Evolutionary conservation across 1,140 invertebrate genomes (phyloP).

Genomic region (Limonius californicus): DNA sequence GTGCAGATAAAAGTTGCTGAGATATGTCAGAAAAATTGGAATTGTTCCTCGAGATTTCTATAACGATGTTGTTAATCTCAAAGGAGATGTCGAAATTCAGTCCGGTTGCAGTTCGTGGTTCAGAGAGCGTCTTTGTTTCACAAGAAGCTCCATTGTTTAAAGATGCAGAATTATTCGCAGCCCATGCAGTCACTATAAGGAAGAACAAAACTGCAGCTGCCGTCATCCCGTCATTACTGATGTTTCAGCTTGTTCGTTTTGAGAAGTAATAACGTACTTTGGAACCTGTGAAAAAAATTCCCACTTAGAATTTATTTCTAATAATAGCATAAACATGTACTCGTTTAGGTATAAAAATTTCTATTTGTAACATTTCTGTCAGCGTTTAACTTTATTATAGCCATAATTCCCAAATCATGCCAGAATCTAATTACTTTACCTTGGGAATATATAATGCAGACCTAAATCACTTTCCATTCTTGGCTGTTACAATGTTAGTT

Average conservation of each 20-base stretch:
- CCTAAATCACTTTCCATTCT: too few species aligned
- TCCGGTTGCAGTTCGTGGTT: constrained; percentile 13
- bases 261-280: too few species aligned
- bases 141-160: background rate
- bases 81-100: constrained; percentile 17
- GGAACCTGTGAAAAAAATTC: too few species aligned
- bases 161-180: background rate
- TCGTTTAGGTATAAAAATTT: too few species aligned
- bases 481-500: too few species aligned
- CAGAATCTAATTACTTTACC: too few species aligned
- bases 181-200: background rate
- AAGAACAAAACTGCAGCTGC: constrained; percentile 12
- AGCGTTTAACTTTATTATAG: too few species aligned
- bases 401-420: too few species aligned
- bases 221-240: constrained; percentile 22
- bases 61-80: constrained; percentile 1
- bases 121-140: constrained; percentile 8
- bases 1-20: constrained; percentile 2
- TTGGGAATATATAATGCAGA: too few species aligned
- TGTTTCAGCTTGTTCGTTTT: constrained; percentile 5
- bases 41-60: constrained; percentile 1
- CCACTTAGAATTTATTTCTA: too few species aligned
- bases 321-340: too few species aligned
- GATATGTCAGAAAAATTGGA: constrained; percentile 13
- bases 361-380: too few species aligned